phyloP scores from a whole-genome alignment of 2,797 vertebrate genomes.

The Anguilla pacifica region DNA sequence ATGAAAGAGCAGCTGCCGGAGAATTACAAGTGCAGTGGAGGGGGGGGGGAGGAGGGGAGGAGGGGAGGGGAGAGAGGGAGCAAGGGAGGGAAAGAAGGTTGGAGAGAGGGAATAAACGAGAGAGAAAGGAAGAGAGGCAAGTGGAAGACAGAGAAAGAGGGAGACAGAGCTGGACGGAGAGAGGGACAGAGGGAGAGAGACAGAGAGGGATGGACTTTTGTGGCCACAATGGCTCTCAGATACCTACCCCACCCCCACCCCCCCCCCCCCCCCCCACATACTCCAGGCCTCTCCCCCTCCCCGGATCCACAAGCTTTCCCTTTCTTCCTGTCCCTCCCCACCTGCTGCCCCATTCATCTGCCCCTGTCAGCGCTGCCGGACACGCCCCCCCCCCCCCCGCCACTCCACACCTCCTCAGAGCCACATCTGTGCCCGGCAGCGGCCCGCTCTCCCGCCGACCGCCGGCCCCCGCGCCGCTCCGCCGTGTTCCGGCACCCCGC shows the following conservation, averaged over 20 bases:
- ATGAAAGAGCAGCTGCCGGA: constrained; percentile 61
- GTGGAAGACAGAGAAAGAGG: background rate
- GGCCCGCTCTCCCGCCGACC: background rate
- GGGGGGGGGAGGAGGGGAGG: background rate
- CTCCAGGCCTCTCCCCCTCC: background rate
- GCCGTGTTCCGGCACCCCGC: background rate
- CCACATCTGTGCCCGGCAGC: constrained; percentile 29
- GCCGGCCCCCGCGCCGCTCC: background rate
- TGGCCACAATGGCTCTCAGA: constrained; percentile 23
- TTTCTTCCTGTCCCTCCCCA: constrained; percentile 37
- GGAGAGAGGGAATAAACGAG: background rate
- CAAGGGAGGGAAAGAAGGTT: background rate
- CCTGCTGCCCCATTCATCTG: constrained; percentile 45
- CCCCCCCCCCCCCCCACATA: background rate
- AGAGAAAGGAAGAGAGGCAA: background rate
- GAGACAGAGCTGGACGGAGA: background rate
- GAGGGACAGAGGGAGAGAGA: background rate
- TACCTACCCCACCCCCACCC: background rate
- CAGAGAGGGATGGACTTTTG: background rate
- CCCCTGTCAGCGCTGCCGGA: constrained; percentile 34
- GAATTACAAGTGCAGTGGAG: constrained; percentile 32
- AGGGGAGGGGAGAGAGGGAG: background rate
- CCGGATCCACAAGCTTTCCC: constrained; percentile 34
- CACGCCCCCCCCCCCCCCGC: background rate
- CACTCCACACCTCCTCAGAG: background rate